Conservation (phyloP, 2,888 invertebrate species). For the Himalopsyche kuldschensis region DNA sequence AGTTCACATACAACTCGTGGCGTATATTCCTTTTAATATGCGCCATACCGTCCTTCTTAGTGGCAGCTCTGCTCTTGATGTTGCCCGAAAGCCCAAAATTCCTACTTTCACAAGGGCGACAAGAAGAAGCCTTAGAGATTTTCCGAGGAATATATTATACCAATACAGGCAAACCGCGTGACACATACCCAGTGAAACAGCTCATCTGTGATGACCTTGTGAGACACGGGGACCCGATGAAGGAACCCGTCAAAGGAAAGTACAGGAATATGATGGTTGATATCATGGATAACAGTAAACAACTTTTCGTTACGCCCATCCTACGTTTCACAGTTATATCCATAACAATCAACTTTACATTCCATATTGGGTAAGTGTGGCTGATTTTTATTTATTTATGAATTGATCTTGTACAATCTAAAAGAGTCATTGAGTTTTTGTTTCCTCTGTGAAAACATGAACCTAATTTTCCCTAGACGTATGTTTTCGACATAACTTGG, state of each 20-base stretch:
- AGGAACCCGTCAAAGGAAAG: slow-evolving; percentile 65
- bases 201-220: slow-evolving; percentile 62
- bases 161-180: slow-evolving; percentile 76
- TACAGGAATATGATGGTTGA: slow-evolving; percentile 73
- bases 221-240: slow-evolving; percentile 45
- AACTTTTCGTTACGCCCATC: slow-evolving; percentile 78
- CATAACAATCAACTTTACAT: slow-evolving; percentile 87
- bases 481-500: too few relatives aligned
- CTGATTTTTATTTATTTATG: too few relatives aligned
- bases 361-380: slow-evolving; percentile 80
- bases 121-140: slow-evolving; percentile 79
- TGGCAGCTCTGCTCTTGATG: slow-evolving; percentile 78
- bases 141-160: slow-evolving; percentile 67
- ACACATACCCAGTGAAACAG: slow-evolving; percentile 76
- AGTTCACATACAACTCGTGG: slow-evolving; percentile 88
- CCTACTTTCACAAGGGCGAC: slow-evolving; percentile 75
- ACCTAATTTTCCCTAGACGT: too few relatives aligned
- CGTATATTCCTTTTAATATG: slow-evolving; percentile 87
- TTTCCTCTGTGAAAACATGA: too few relatives aligned
- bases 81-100: slow-evolving; percentile 92
- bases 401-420: too few relatives aligned
- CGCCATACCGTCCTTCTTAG: slow-evolving; percentile 85
- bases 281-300: slow-evolving; percentile 79
- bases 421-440: too few relatives aligned
- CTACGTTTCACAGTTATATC: slow-evolving; percentile 82